A percentile compares a stretch with the other conserved stretches of the same genome.
Conservation (phyloP, 2,113 vertebrate species). For the Eleginops maclovinus region DNA sequence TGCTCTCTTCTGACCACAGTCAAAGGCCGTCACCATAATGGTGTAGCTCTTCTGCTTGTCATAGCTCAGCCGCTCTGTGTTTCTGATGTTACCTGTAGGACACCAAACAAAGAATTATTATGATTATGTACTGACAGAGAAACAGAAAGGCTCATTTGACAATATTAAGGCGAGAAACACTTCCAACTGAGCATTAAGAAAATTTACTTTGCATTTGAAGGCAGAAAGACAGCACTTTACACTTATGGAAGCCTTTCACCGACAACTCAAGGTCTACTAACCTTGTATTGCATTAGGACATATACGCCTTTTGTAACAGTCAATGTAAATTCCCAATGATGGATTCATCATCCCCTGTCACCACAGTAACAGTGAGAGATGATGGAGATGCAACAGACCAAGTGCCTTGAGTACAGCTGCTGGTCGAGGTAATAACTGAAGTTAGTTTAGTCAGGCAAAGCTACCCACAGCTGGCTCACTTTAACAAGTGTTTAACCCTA, state of each 20-base stretch:
- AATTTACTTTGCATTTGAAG: slow-evolving; percentile 25
- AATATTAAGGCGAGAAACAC: slow-evolving; percentile 34
- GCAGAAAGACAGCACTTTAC: slow-evolving; percentile 18
- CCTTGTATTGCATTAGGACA: slow-evolving; percentile 41
- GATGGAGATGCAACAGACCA: background rate
- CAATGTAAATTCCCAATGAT: slow-evolving; percentile 29
- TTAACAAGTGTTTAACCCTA: background rate
- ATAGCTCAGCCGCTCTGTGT: slow-evolving; percentile 94
- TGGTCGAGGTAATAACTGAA: background rate
- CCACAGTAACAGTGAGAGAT: slow-evolving; percentile 25
- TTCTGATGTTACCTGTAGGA: slow-evolving; percentile 93
- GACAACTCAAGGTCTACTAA: slow-evolving; percentile 30
- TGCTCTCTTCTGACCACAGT: slow-evolving; percentile 95
- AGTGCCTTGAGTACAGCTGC: background rate
- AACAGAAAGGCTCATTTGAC: slow-evolving; percentile 24
- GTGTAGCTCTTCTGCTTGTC: slow-evolving; percentile 93
- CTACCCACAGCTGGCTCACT: background rate
- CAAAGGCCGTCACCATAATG: slow-evolving; percentile 94
- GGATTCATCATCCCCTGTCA: slow-evolving; percentile 41
- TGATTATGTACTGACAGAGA: slow-evolving; percentile 9
- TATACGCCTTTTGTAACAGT: slow-evolving; percentile 39
- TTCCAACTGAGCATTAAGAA: slow-evolving; percentile 48
- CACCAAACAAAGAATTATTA: slow-evolving; percentile 21
- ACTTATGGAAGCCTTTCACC: slow-evolving; percentile 28
- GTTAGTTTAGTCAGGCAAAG: no score